A percentile compares a stretch with the other conserved stretches of the same genome.
Conservation (phyloP, 2,888 invertebrate species). For the Trilocha varians region DNA sequence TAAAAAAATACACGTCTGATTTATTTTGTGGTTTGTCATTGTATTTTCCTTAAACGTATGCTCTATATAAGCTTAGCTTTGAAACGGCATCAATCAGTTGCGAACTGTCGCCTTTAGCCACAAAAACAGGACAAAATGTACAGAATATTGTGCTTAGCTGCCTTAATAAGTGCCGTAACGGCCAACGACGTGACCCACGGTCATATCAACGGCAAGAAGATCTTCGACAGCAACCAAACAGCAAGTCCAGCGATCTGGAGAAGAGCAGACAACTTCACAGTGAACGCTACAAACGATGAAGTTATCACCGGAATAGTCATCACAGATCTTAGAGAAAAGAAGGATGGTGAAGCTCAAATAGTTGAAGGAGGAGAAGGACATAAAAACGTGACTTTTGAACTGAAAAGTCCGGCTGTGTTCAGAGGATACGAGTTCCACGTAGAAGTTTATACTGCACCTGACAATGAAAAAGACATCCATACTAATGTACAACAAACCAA, state of each 20-base stretch:
- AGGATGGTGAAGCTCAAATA: conserved; percentile 50
- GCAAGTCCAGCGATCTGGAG: conserved; percentile 53
- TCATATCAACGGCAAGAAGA: conserved; percentile 27
- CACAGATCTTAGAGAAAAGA: conserved; percentile 45
- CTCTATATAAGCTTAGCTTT: conserved; percentile 39
- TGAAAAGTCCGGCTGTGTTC: conserved; percentile 53
- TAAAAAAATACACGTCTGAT: conserved; percentile 37
- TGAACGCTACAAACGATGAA: conserved; percentile 36
- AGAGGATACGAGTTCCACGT: conserved; percentile 51
- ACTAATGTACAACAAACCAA: not conserved
- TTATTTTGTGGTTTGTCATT: conserved; percentile 28
- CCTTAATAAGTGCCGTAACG: conserved; percentile 25
- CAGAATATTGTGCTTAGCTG: conserved; percentile 22
- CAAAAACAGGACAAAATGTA: conserved; percentile 37
- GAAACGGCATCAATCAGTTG: conserved; percentile 26
- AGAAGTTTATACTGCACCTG: conserved; percentile 35
- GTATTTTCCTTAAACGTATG: conserved; percentile 44
- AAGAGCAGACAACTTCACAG: conserved; percentile 37
- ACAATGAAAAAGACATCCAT: conserved; percentile 6
- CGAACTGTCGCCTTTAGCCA: too few species aligned
- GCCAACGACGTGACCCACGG: conserved; percentile 42
- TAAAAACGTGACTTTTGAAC: conserved; percentile 45
- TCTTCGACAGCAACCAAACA: conserved; percentile 41
- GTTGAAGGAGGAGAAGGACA: conserved; percentile 50
- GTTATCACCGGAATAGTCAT: conserved; percentile 42